Evolutionary conservation across 2,113 vertebrate genomes (phyloP).

Genomic region (Platycercus adscitus): DNA sequence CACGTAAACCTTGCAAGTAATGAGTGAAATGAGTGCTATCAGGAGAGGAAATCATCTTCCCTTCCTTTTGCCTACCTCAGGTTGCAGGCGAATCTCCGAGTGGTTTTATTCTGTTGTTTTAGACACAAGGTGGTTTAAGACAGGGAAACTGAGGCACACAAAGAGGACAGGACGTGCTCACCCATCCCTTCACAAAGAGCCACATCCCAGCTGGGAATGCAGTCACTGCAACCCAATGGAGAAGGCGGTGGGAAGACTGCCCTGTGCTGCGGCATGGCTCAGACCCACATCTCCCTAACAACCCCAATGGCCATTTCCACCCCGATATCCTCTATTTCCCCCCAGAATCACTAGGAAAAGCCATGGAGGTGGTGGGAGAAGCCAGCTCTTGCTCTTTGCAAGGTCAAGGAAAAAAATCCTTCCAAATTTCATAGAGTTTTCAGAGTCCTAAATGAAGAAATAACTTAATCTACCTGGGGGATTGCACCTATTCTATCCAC

Average conservation of each 20-base stretch:
- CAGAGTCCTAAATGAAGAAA: slow-evolving; percentile 73
- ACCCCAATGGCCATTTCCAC: not conserved
- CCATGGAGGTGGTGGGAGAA: fast-evolving
- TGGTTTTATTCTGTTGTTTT: not conserved
- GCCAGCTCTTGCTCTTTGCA: not conserved
- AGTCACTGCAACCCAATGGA: not conserved
- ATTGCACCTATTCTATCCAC: slow-evolving; percentile 61
- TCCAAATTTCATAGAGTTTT: slow-evolving; percentile 56
- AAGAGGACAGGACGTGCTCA: not conserved
- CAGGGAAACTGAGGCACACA: not conserved
- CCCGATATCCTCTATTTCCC: not conserved
- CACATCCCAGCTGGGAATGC: not conserved
- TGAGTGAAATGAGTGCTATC: not conserved
- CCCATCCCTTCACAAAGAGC: not conserved
- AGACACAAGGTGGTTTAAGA: not conserved
- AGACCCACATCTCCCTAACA: not conserved
- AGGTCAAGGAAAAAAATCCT: slow-evolving; percentile 56
- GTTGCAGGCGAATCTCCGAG: not conserved
- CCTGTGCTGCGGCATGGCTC: fast-evolving
- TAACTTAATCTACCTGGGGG: slow-evolving; percentile 71
- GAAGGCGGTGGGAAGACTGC: not conserved
- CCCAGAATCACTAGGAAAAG: not conserved
- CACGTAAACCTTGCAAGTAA: not conserved
- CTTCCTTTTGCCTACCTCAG: not conserved
- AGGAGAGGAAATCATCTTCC: not conserved